A percentile compares a stretch with the other conserved stretches of the same genome.
Conservation (phyloP, 2,113 vertebrate genomes). For the Percina caprodes region DNA sequence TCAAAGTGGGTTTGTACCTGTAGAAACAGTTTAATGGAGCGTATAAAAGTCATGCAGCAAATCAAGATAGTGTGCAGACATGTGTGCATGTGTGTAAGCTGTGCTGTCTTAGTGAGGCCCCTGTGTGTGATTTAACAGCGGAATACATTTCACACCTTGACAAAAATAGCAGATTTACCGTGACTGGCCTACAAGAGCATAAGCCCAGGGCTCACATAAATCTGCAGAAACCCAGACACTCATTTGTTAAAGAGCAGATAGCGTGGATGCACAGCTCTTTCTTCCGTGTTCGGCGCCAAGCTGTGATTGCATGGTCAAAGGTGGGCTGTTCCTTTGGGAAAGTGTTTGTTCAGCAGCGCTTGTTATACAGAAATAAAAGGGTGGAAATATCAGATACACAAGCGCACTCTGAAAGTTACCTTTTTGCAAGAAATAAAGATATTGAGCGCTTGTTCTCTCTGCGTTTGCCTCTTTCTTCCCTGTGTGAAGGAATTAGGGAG, state of each 20-base stretch:
- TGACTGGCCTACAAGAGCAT: constrained; percentile 64
- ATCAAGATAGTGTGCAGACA: constrained; percentile 35
- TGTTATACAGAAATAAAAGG: constrained; percentile 19
- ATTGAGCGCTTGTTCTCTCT: constrained; percentile 40
- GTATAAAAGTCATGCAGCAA: constrained; percentile 52
- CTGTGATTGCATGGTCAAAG: constrained; percentile 57
- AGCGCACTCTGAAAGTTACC: constrained; percentile 32
- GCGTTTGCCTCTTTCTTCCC: constrained; percentile 28
- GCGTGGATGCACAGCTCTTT: constrained; percentile 42
- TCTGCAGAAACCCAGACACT: constrained; percentile 56
- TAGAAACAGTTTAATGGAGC: constrained; percentile 59
- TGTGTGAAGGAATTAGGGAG: constrained; percentile 51
- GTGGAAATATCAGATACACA: constrained; percentile 51
- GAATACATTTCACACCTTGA: constrained; percentile 74
- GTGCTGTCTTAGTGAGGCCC: constrained; percentile 41
- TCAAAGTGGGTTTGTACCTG: constrained; percentile 47
- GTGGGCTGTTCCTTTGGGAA: constrained; percentile 48
- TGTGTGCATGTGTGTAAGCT: constrained; percentile 14
- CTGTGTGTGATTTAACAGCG: constrained; percentile 72
- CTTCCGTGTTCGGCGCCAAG: constrained; percentile 34
- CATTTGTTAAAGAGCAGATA: constrained; percentile 75
- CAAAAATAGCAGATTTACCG: constrained; percentile 79
- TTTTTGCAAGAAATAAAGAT: constrained; percentile 39
- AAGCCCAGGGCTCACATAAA: constrained; percentile 72
- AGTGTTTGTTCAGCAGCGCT: constrained; percentile 41